phyloP scores from a whole-genome alignment of 1,140 invertebrate species.

The Megathymus violae region DNA sequence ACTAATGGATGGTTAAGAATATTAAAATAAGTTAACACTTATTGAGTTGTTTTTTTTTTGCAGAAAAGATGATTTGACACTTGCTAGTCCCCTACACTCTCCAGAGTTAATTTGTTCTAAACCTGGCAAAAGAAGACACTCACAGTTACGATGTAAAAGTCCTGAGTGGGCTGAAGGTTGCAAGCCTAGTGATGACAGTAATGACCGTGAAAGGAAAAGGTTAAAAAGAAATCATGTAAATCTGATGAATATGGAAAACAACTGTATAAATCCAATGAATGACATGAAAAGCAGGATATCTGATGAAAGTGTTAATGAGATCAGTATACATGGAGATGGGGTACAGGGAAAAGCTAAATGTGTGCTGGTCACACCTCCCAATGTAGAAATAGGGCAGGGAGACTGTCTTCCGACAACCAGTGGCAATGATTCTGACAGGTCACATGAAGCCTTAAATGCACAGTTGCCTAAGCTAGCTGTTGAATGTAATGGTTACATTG shows the following conservation, averaged over 20 bases:
- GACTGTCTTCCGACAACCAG: conserved; percentile 78
- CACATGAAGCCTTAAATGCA: conserved; percentile 65
- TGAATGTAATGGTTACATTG: conserved; percentile 81
- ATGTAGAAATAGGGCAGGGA: conserved; percentile 72
- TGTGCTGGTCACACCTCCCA: conserved; percentile 65
- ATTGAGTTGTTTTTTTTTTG: conserved; percentile 37
- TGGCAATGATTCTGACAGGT: conserved; percentile 63
- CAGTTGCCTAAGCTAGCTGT: conserved; percentile 68
- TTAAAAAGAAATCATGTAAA: conserved; percentile 31
- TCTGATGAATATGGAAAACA: conserved; percentile 29
- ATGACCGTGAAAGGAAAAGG: conserved; percentile 46
- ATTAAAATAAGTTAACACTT: no score
- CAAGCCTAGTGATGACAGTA: conserved; percentile 48
- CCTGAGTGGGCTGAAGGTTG: conserved; percentile 72
- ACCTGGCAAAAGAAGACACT: conserved; percentile 54
- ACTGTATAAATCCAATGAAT: conserved; percentile 29
- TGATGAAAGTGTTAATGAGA: conserved; percentile 42
- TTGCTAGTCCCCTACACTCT: conserved; percentile 59
- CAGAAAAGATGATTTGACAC: conserved; percentile 57
- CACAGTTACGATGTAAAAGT: conserved; percentile 56
- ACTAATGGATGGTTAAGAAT: no score
- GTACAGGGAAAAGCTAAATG: conserved; percentile 49
- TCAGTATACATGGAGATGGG: conserved; percentile 67
- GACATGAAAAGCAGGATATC: conserved; percentile 42
- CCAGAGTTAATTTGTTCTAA: conserved; percentile 56